These are phyloP conservation scores for Drosophila pectinifera DNA, from an alignment of 1,140 invertebrate species.

Conservation along the genomic window DNA sequence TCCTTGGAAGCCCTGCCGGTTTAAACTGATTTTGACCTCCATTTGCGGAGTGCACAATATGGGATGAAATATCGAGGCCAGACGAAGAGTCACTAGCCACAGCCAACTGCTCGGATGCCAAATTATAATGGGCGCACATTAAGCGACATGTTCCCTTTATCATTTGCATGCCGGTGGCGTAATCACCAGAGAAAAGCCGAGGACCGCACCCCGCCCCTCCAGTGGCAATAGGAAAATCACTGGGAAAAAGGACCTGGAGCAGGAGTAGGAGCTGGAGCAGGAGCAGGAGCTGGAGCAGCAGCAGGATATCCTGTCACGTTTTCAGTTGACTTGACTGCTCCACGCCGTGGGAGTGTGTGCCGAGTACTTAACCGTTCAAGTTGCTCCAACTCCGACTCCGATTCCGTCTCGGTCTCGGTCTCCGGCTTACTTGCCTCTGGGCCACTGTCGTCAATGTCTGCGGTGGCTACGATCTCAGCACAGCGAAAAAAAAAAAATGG, in stretches of 20 bases:
- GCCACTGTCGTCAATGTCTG: constrained; percentile 77
- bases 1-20: not conserved
- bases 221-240: constrained; percentile 20
- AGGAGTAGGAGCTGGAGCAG: constrained; percentile 12
- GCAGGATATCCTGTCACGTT: constrained; percentile 82
- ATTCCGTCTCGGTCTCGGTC: constrained; percentile 23
- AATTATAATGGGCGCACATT: constrained; percentile 79
- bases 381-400: constrained; percentile 46
- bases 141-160: constrained; percentile 68
- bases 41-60: constrained; percentile 14
- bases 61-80: constrained; percentile 55
- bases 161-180: constrained; percentile 67
- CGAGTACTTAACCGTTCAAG: constrained; percentile 81
- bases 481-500: not conserved
- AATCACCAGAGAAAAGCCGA: constrained; percentile 41
- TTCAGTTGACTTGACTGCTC: constrained; percentile 81
- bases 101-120: constrained; percentile 69
- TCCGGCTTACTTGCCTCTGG: constrained; percentile 53
- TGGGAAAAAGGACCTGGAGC: constrained; percentile 16
- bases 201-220: not conserved
- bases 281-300: constrained; percentile 39
- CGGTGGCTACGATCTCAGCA: constrained; percentile 25
- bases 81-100: constrained; percentile 2
- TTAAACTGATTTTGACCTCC: constrained; percentile 32
- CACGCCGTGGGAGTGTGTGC: constrained; percentile 64